Conservation (phyloP, 2,888 invertebrate genomes). For the Arrhopalites spinosus region DNA sequence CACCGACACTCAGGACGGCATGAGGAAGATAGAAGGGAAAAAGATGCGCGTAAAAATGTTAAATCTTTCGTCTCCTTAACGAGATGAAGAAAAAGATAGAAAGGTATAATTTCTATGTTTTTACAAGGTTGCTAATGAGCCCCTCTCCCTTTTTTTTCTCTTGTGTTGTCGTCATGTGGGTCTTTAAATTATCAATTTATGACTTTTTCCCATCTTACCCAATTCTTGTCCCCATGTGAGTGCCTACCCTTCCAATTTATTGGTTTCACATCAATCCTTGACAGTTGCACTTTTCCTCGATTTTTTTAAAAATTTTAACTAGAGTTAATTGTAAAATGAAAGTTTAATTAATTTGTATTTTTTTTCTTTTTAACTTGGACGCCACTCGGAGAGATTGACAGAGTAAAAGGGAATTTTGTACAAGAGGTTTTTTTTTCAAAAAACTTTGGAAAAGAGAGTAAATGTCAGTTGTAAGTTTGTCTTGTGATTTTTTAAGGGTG, state of each 20-base stretch:
- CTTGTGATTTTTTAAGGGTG: too few relatives aligned
- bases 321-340: too few relatives aligned
- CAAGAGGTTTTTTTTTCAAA: too few relatives aligned
- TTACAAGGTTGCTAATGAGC: slow-evolving; percentile 32
- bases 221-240: neutral
- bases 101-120: slow-evolving; percentile 19
- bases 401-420: too few relatives aligned
- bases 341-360: too few relatives aligned
- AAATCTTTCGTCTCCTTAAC: slow-evolving; percentile 2
- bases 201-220: neutral
- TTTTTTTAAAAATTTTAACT: too few relatives aligned
- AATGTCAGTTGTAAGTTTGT: too few relatives aligned
- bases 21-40: neutral
- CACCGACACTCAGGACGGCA: neutral
- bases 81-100: neutral
- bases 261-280: neutral
- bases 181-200: neutral
- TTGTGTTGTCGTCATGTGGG: neutral
- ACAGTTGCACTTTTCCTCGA: too few relatives aligned
- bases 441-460: too few relatives aligned
- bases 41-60: neutral
- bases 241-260: slow-evolving; percentile 16
- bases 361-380: too few relatives aligned
- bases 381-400: too few relatives aligned
- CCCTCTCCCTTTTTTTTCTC: neutral